A percentile compares a stretch with the other conserved stretches of the same genome.
These are phyloP conservation scores for Conomelus anceps DNA, from an alignment of 2,888 invertebrate genomes.

Conservation along the genomic window DNA sequence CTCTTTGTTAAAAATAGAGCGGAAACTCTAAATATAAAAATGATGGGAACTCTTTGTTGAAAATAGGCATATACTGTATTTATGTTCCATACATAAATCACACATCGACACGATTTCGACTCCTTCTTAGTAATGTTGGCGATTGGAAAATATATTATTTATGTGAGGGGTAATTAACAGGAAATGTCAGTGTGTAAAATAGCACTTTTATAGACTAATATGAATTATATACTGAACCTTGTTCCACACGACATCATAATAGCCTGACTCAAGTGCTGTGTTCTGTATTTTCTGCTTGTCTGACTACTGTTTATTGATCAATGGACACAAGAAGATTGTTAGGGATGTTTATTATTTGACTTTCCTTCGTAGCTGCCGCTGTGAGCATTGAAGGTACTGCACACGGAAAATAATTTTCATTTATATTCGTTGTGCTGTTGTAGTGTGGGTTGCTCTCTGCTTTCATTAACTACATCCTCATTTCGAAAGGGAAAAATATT, in stretches of 20 bases:
- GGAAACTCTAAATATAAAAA: too few relatives aligned
- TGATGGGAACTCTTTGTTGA: too few relatives aligned
- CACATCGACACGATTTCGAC: too few relatives aligned
- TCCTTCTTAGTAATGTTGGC: too few relatives aligned
- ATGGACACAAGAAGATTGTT: not conserved
- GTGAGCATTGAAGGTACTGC: not conserved
- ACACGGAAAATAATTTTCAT: not conserved
- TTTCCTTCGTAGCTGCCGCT: not conserved
- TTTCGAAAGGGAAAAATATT: too few relatives aligned
- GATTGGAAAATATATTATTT: too few relatives aligned
- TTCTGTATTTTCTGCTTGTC: not conserved
- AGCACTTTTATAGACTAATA: too few relatives aligned
- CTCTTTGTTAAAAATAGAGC: too few relatives aligned
- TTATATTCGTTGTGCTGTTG: not conserved
- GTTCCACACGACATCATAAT: not conserved
- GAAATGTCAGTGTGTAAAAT: too few relatives aligned
- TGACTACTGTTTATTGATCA: not conserved
- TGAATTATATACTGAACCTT: not conserved
- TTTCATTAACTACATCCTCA: not conserved
- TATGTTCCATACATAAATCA: too few relatives aligned
- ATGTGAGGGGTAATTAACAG: too few relatives aligned
- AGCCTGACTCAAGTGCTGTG: not conserved
- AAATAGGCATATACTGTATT: too few relatives aligned
- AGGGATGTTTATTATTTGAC: not conserved
- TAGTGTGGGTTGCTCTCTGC: not conserved